Evolutionary conservation across 2,888 invertebrate species (phyloP), one percentile per base, ranked within the genome.

Genomic region (Bombyx huttoni): DNA sequence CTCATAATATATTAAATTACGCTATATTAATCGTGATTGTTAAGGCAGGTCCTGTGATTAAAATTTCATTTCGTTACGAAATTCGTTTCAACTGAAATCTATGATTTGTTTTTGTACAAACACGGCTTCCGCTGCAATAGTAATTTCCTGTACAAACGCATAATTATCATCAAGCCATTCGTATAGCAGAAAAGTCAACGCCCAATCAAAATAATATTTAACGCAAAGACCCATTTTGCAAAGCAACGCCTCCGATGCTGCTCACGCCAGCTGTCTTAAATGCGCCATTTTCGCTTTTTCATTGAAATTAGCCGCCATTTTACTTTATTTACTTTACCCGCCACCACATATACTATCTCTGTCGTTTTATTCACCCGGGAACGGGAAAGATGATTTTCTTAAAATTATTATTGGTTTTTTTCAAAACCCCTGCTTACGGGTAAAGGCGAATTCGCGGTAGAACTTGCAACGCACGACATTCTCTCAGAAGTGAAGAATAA

Each of bases 371-470:
- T 46, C 8, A 47, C 13, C 12, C 47, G 40, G 49, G 35, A 50
- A 47, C 49, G 52, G 13, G 35, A 47, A n/a, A 10, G 9, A 49
- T 3, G 14, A 46, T 54, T 50, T 49, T 9, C 34, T 49, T 50
- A 52, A 40, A 48, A 45, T 51, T 51, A 51, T 47, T 34, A 13
- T 12, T 40, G 12, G 1, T 8, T 40, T 40, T 40, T 40, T 40
- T 40, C 14, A 50, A 46, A 35, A 54, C 54, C 40, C 40, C 40
- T 40, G 54, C 56, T n/a, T 56, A 55, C 54, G 54, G 52, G 54
- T 50, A 40, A 40, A 40, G 40, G 40, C 7, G 57, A 63, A 56
- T 70, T 70, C 69, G 64, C 60, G 51, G 69, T 67, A 70, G 47
- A 59, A 51, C 56, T 55, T 53, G 54, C 61, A 60, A 56, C 54